phyloP scores from a whole-genome alignment of 2,888 invertebrate species.

The Harpagoxenus sublaevis region DNA sequence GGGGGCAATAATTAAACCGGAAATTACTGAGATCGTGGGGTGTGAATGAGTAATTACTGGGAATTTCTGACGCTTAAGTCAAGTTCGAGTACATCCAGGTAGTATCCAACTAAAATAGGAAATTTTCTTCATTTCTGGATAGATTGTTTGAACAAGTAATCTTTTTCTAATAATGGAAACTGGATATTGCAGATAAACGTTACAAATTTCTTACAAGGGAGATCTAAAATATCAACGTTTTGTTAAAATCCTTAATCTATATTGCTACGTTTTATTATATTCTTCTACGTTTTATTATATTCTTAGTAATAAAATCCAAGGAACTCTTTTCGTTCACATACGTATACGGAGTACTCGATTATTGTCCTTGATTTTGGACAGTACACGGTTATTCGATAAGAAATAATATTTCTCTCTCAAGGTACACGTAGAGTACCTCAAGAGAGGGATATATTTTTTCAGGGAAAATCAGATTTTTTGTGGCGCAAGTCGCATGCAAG shows the following conservation, averaged over 20 bases:
- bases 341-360: neutral
- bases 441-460: neutral
- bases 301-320: neutral
- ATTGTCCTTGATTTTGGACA: neutral
- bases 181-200: neutral
- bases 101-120: neutral
- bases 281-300: neutral
- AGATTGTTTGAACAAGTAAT: neutral
- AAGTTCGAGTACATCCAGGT: neutral
- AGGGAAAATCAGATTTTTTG: neutral
- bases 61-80: neutral
- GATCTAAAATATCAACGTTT: neutral
- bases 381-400: neutral
- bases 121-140: neutral
- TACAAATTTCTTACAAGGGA: neutral
- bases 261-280: neutral
- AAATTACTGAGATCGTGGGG: neutral
- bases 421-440: too few relatives aligned
- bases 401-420: neutral
- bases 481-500: neutral
- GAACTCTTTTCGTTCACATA: neutral
- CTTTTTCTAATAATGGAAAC: neutral
- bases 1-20: neutral
- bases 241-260: neutral
- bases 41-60: neutral